phyloP scores from a whole-genome alignment of 2,797 vertebrate genomes.

The Anguilla megastoma region DNA sequence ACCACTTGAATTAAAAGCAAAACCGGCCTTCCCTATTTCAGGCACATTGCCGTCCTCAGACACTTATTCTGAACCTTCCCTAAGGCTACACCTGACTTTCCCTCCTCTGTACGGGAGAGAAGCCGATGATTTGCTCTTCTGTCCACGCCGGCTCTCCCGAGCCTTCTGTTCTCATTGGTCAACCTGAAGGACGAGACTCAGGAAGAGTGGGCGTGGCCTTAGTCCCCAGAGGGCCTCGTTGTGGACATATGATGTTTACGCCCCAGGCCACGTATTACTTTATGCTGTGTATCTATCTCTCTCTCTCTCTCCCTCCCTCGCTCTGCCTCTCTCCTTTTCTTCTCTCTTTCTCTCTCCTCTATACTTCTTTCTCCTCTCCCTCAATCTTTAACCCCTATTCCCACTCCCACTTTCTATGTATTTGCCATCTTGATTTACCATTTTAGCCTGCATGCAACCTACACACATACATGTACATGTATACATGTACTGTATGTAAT shows the following conservation, averaged over 20 bases:
- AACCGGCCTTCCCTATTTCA: too few species aligned
- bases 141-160: background rate
- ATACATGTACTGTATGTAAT: background rate
- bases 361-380: too few species aligned
- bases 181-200: background rate
- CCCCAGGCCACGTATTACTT: background rate
- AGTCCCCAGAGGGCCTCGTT: too few species aligned
- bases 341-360: too few species aligned
- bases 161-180: background rate
- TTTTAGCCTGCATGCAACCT: background rate
- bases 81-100: slow-evolving; percentile 1
- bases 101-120: background rate
- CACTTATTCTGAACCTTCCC: background rate
- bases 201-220: background rate
- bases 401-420: too few species aligned
- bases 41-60: background rate
- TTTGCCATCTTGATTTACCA: too few species aligned
- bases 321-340: background rate
- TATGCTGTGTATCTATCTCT: background rate
- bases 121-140: background rate
- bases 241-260: background rate
- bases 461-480: background rate
- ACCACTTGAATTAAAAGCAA: background rate
- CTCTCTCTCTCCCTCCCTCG: background rate
- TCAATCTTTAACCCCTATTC: too few species aligned